Evolutionary conservation across 2,113 vertebrate genomes (phyloP).

Genomic region (Petaurus breviceps): DNA sequence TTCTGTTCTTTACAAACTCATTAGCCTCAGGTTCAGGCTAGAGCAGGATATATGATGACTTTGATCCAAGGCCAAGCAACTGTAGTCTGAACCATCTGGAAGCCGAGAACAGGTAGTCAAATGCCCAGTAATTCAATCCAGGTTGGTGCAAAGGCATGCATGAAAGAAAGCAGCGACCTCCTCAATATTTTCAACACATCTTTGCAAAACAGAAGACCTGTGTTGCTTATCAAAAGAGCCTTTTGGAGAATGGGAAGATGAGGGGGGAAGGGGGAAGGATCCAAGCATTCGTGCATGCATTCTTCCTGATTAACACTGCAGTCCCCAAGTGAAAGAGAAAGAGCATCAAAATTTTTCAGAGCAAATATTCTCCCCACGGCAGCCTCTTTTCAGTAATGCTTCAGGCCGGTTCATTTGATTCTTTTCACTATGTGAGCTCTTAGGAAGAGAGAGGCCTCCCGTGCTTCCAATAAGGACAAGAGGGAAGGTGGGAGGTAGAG

Average conservation of each 20-base stretch:
- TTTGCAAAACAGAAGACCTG: conserved; percentile 51
- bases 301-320: conserved; percentile 51
- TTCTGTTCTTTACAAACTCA: neutral
- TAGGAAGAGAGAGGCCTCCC: accelerated
- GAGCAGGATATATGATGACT: neutral
- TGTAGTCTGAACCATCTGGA: conserved; percentile 13
- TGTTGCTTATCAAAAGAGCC: conserved; percentile 34
- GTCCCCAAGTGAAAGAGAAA: neutral
- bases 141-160: neutral
- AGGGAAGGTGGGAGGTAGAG: neutral
- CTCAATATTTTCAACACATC: conserved; percentile 5
- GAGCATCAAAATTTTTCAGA: neutral
- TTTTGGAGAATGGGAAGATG: conserved; percentile 17
- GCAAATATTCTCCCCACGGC: conserved; percentile 46
- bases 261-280: conserved; percentile 41
- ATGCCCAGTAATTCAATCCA: neutral
- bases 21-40: neutral
- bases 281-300: neutral
- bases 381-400: conserved; percentile 8
- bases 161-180: conserved; percentile 22
- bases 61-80: neutral
- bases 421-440: conserved; percentile 5
- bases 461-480: neutral
- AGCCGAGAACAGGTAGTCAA: neutral
- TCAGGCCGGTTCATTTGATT: neutral